Percentiles rank a stretch among this genome's conserved stretches.
Evolutionary conservation across 2,888 invertebrate species (phyloP).

Genomic region (Torymus tubicola): DNA sequence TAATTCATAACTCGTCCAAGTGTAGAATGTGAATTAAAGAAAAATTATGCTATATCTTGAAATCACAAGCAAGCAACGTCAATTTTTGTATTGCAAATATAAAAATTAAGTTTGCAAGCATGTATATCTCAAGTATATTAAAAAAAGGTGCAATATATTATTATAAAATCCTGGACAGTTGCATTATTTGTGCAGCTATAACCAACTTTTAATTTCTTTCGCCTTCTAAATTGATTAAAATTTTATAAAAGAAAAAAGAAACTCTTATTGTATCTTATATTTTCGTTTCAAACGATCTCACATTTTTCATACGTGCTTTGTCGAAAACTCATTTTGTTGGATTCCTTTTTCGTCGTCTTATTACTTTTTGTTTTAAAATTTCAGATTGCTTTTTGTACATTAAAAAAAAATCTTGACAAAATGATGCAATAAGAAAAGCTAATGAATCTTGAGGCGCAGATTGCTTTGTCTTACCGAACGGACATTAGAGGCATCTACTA

Average conservation of each 20-base stretch:
- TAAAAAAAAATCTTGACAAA: slow-evolving; percentile 55
- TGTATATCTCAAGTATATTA: slow-evolving; percentile 40
- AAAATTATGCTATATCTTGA: slow-evolving; percentile 30
- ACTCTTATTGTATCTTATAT: slow-evolving; percentile 10
- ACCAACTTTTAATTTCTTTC: slow-evolving; percentile 21
- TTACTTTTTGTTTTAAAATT: slow-evolving; percentile 43
- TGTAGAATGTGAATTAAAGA: slow-evolving; percentile 35
- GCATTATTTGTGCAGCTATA: slow-evolving; percentile 37
- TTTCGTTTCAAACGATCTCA: slow-evolving; percentile 9
- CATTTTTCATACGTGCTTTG: neutral
- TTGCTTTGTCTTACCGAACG: slow-evolving; percentile 69
- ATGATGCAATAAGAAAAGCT: slow-evolving; percentile 67
- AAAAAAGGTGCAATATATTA: slow-evolving; percentile 52
- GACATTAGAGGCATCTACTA: slow-evolving; percentile 63
- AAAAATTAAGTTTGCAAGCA: slow-evolving; percentile 32
- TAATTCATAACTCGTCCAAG: slow-evolving; percentile 37
- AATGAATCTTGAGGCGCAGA: slow-evolving; percentile 68
- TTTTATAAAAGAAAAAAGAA: slow-evolving; percentile 2
- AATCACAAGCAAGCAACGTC: slow-evolving; percentile 37
- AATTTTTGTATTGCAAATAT: slow-evolving; percentile 44
- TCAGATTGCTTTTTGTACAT: slow-evolving; percentile 30
- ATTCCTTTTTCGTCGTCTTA: slow-evolving; percentile 38
- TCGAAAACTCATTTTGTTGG: slow-evolving; percentile 46
- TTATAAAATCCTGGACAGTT: slow-evolving; percentile 41
- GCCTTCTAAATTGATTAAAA: neutral